These are phyloP conservation scores for Neogobius melanostomus DNA, from an alignment of 2,113 vertebrate genomes.

Conservation along the genomic window DNA sequence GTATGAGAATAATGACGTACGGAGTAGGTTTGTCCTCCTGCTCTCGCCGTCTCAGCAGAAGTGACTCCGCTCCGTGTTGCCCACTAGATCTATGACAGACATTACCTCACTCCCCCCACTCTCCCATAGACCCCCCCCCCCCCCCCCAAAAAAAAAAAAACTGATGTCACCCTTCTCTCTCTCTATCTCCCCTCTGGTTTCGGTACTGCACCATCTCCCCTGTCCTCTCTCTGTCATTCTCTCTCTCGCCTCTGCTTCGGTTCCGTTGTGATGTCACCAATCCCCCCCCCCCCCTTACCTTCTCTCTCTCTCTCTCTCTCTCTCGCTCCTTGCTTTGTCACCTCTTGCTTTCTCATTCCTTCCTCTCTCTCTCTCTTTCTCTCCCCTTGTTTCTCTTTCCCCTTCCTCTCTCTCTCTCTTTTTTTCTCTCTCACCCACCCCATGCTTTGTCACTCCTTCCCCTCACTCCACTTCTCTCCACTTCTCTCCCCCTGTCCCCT, in stretches of 20 bases:
- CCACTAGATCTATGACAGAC: conserved; percentile 45
- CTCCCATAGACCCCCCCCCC: too few relatives aligned
- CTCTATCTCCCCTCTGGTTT: not conserved
- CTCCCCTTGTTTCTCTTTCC: not conserved
- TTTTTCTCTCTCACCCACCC: not conserved
- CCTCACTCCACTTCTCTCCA: not conserved
- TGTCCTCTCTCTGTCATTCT: not conserved
- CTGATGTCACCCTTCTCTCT: conserved; percentile 37
- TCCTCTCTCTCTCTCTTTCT: not conserved
- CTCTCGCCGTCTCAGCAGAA: not conserved
- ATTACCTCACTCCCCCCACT: conserved; percentile 36
- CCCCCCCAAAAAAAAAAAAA: not conserved
- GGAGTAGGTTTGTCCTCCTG: not conserved
- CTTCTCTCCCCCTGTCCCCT: not conserved
- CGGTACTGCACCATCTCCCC: not conserved
- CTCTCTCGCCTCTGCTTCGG: not conserved
- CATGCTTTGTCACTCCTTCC: not conserved
- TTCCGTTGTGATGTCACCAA: too few relatives aligned
- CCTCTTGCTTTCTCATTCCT: too few relatives aligned
- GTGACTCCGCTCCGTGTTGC: conserved; percentile 15
- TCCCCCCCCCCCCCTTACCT: too few relatives aligned
- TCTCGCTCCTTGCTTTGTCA: not conserved
- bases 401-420: not conserved
- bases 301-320: not conserved
- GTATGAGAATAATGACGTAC: too few relatives aligned